Percentiles rank a stretch among this genome's conserved stretches.
These are phyloP conservation scores for Prorops nasuta DNA, from an alignment of 1,140 invertebrate genomes.

Conservation along the genomic window DNA sequence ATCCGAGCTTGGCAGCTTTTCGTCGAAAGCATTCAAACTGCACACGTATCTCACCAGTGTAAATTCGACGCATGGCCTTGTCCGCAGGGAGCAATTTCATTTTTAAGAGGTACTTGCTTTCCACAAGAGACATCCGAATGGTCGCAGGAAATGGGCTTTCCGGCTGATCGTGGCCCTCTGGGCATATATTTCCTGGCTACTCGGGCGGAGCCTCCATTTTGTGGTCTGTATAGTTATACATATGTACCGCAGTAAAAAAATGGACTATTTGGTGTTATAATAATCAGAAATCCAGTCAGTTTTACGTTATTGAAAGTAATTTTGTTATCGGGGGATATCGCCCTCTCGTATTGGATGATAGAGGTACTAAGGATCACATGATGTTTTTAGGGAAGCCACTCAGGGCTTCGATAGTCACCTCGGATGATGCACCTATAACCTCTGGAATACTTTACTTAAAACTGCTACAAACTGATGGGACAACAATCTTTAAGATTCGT, in stretches of 20 bases:
- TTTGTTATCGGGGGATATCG: constrained; percentile 20
- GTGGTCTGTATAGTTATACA: constrained; percentile 42
- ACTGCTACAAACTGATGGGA: constrained; percentile 35
- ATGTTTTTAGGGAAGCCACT: constrained; percentile 50
- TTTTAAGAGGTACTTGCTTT: constrained; percentile 52
- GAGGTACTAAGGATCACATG: no score
- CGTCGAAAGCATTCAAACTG: constrained; percentile 65
- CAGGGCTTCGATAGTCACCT: constrained; percentile 44
- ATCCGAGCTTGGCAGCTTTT: constrained; percentile 70
- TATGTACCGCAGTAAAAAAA: not conserved
- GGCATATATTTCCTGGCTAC: constrained; percentile 54
- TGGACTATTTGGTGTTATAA: not conserved
- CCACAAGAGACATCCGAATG: constrained; percentile 42
- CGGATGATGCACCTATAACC: constrained; percentile 37
- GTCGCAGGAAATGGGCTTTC: constrained; percentile 50
- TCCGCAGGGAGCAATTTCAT: constrained; percentile 43
- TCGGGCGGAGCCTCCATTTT: constrained; percentile 50
- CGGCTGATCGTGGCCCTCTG: constrained; percentile 42
- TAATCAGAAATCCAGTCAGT: not conserved
- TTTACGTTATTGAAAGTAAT: constrained; percentile 7
- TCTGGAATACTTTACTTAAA: constrained; percentile 47
- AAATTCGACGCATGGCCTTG: constrained; percentile 56
- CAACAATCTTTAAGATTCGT: constrained; percentile 43
- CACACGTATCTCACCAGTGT: constrained; percentile 43
- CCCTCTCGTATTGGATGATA: no score